Conservation (phyloP, 2,888 invertebrate species). For the Temnothorax ravouxi region DNA sequence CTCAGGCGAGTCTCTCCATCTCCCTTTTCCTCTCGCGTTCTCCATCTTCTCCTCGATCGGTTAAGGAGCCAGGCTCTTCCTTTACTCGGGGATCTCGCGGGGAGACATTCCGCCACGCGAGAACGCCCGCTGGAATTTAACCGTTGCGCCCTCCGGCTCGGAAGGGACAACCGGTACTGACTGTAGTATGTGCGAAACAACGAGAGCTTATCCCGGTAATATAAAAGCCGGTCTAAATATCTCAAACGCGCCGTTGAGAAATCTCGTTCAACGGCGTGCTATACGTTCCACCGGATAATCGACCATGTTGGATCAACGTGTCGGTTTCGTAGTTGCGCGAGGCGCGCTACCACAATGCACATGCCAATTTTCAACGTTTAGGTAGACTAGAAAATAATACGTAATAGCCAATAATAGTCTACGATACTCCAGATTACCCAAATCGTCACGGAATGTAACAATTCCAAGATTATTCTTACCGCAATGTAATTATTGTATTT, state of each 20-base stretch:
- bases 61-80: constrained; percentile 42
- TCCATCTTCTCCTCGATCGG: constrained; percentile 42
- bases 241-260: constrained; percentile 25
- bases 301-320: constrained; percentile 8
- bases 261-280: constrained; percentile 18
- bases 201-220: constrained; percentile 50
- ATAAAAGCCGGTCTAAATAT: constrained; percentile 52
- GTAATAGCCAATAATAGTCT: background rate
- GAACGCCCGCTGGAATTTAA: constrained; percentile 63
- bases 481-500: background rate
- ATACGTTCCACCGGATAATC: constrained; percentile 23
- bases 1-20: constrained; percentile 39
- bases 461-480: background rate
- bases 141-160: constrained; percentile 56
- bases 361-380: background rate
- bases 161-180: constrained; percentile 57
- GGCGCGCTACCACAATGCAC: background rate
- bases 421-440: background rate
- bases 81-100: constrained; percentile 52
- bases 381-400: constrained; percentile 7
- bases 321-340: background rate
- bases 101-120: constrained; percentile 64
- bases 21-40: constrained; percentile 2
- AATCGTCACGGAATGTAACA: background rate
- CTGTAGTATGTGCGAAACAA: constrained; percentile 40